Evolutionary conservation across 1,140 invertebrate genomes (phyloP).

Genomic region (Drosophila parvula): DNA sequence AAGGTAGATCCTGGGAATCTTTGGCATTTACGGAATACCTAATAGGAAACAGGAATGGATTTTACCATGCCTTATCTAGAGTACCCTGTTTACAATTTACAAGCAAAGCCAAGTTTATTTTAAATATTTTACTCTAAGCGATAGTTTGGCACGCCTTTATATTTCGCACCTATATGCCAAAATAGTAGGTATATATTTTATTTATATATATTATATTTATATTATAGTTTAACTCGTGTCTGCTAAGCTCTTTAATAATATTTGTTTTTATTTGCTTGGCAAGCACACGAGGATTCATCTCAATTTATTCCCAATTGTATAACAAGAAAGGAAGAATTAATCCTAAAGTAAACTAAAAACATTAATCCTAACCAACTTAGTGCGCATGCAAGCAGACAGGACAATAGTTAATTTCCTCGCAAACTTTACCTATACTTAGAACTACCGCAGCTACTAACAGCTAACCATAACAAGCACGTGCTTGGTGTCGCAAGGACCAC

Average conservation of each 20-base stretch:
- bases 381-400: no score
- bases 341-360: no score
- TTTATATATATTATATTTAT: no score
- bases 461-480: no score
- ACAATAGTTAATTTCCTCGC: no score
- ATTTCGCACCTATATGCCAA: constrained; percentile 11
- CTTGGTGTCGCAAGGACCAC: no score
- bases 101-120: not conserved
- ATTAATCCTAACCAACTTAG: no score
- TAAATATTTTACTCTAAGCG: not conserved
- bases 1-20: constrained; percentile 17
- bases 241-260: not conserved
- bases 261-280: not conserved
- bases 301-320: not conserved
- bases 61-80: no score
- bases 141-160: constrained; percentile 1
- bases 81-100: constrained; percentile 5
- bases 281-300: not conserved
- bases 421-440: no score
- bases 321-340: no score
- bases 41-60: not conserved
- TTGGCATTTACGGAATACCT: not conserved
- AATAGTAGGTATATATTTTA: not conserved
- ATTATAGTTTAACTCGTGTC: not conserved
- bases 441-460: no score